These are phyloP conservation scores for Seira ritae DNA, from an alignment of 2,888 invertebrate genomes.

Conservation along the genomic window DNA sequence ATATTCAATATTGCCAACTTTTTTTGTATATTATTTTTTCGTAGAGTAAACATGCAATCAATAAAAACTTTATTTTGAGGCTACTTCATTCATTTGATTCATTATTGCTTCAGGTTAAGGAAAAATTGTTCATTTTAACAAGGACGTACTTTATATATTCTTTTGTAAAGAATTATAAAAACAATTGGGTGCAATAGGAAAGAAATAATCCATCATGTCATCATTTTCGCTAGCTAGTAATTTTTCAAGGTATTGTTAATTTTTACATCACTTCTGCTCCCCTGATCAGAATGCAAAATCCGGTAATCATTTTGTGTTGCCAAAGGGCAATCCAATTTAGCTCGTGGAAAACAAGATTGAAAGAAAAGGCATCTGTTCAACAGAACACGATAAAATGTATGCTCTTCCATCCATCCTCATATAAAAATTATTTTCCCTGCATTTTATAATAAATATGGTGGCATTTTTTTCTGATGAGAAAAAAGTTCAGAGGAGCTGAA, in stretches of 20 bases:
- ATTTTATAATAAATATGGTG: neutral
- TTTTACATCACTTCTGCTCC: conserved; percentile 19
- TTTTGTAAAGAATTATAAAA: conserved; percentile 16
- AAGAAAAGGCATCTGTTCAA: neutral
- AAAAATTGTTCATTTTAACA: too few species aligned
- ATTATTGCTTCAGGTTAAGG: too few species aligned
- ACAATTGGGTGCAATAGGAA: neutral
- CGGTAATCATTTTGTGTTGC: conserved; percentile 29
- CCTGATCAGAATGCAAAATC: conserved; percentile 59
- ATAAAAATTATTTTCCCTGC: neutral
- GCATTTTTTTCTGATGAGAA: neutral
- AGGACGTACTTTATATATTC: neutral
- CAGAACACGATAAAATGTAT: neutral
- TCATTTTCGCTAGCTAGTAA: conserved; percentile 37
- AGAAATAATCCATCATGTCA: conserved; percentile 52
- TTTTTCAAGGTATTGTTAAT: conserved; percentile 36
- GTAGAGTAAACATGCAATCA: conserved; percentile 17
- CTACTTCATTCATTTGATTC: neutral
- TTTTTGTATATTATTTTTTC: conserved; percentile 5
- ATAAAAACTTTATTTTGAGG: neutral
- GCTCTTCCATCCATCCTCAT: neutral
- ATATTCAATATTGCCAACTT: conserved; percentile 1
- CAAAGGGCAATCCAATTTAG: conserved; percentile 58
- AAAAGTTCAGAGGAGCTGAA: neutral
- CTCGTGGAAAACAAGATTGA: neutral